Conservation (phyloP, 2,113 vertebrate species). For the Oncorhynchus keta region DNA sequence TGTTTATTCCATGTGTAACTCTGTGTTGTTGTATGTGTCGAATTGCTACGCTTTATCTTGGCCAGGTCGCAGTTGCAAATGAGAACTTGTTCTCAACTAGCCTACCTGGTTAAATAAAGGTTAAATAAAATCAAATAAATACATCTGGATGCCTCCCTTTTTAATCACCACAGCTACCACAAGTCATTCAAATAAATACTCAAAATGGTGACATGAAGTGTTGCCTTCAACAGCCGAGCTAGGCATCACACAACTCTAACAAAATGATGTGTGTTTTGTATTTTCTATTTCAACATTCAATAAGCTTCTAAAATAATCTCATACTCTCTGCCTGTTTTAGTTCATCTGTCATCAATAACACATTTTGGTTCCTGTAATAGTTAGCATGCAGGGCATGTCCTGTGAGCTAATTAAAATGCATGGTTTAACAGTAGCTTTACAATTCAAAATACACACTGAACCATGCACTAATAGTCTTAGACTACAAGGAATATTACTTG, state of each 20-base stretch:
- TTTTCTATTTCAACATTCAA: slow-evolving; percentile 4
- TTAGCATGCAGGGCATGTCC: slow-evolving; percentile 15
- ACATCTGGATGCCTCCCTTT: not conserved
- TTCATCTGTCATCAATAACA: not conserved
- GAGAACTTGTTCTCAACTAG: no score
- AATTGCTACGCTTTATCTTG: no score
- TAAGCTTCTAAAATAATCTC: not conserved
- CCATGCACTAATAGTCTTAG: slow-evolving; percentile 7
- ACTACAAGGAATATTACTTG: not conserved
- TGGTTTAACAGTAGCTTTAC: slow-evolving; percentile 3
- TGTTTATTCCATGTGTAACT: no score
- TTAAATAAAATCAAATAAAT: no score
- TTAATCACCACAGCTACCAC: slow-evolving; percentile 1
- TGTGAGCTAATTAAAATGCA: not conserved
- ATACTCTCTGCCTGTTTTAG: not conserved
- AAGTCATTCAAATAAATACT: not conserved
- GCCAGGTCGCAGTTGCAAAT: no score
- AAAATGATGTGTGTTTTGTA: not conserved
- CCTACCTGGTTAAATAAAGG: no score
- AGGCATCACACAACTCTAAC: not conserved
- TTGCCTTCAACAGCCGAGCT: not conserved
- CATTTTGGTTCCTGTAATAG: not conserved
- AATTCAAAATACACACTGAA: slow-evolving; percentile 28
- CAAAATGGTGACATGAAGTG: not conserved
- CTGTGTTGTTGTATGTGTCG: no score